These are phyloP conservation scores for Notolepis coatsorum DNA, from an alignment of 2,797 vertebrate genomes.

Conservation along the genomic window DNA sequence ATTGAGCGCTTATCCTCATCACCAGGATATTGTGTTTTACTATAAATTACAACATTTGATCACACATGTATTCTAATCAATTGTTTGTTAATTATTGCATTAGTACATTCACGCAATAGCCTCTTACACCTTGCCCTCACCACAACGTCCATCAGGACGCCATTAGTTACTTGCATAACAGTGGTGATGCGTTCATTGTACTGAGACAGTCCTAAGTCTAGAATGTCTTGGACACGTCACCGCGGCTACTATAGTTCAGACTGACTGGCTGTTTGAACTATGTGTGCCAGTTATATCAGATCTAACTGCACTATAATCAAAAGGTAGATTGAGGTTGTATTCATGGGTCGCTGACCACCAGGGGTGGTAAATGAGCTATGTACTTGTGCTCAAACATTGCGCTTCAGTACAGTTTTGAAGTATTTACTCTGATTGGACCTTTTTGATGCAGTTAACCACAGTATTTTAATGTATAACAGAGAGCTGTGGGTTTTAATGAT, in stretches of 20 bases:
- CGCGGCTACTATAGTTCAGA: slow-evolving; percentile 30
- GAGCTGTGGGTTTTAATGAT: too few relatives aligned
- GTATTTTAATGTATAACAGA: too few relatives aligned
- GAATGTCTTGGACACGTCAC: slow-evolving; percentile 72
- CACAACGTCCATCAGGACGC: slow-evolving; percentile 2
- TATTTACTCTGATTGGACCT: too few relatives aligned
- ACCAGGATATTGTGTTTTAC: too few relatives aligned
- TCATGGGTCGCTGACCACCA: too few relatives aligned
- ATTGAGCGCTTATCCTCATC: too few relatives aligned
- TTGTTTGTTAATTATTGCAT: slow-evolving; percentile 33
- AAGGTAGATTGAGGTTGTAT: neutral
- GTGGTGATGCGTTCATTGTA: slow-evolving; percentile 39
- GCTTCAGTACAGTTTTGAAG: too few relatives aligned
- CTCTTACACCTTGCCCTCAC: slow-evolving; percentile 9
- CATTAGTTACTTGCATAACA: slow-evolving; percentile 55
- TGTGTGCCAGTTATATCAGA: slow-evolving; percentile 1
- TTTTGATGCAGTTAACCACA: too few relatives aligned
- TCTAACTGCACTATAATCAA: neutral
- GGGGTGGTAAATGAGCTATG: too few relatives aligned
- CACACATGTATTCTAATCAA: neutral
- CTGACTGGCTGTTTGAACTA: slow-evolving; percentile 20
- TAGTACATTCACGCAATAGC: slow-evolving; percentile 10
- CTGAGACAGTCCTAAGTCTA: slow-evolving; percentile 66
- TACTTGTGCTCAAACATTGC: too few relatives aligned
- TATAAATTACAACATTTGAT: too few relatives aligned